Base-by-base conservation (phyloP, 2,888 invertebrate genomes). In the Nasonia oneida region DNA sequence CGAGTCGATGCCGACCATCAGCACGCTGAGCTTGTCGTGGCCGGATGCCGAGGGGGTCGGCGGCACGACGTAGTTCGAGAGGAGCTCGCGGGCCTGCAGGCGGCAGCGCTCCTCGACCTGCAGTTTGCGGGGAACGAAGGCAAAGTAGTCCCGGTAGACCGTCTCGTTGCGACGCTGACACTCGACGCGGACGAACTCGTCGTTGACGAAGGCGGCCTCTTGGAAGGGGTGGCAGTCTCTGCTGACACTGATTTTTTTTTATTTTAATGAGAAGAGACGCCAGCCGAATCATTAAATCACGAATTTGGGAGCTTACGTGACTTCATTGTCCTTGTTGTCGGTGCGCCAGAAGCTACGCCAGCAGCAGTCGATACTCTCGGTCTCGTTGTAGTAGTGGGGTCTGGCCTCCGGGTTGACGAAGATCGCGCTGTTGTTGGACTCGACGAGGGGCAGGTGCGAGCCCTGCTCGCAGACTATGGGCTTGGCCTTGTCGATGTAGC, bases 1-100 rank as follows among this genome's bases (percentile, higher is more conserved):
- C 14, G 97, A 96, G 92, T 98, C 98, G 74, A 98, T 94, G 12
- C 98, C 98, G 87, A 98, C 93, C 53, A 98, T 94, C 87, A 98
- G 94, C 0, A 98, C 95, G 89, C 97, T 98, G 76, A 96, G 94
- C 83, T 90, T 89, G 2, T 92, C 88, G n/a, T 91, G 91, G 12
- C 90, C 23, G n/a, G 50, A 23, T n/a, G 33, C 6, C 39, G 15
- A 12, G 14, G 39, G 23, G 3, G 29, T 64, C 29, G 2, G 47
- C 82, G 77, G 15, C 23, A 71, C 10, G 12, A 33, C 29, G 37
- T n/a, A 53, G 29, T 64, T 50, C 4, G 71, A 42, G n/a, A 14
- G 15, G 29, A 14, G 47, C 57, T 80, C n/a, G 78, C 89, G 89
- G 92, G 93, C 42, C 71, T 89, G 18, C 2, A 82, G 57, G 1